Evolutionary conservation across 2,888 invertebrate genomes (phyloP).

Genomic region (Brachyptera putata): DNA sequence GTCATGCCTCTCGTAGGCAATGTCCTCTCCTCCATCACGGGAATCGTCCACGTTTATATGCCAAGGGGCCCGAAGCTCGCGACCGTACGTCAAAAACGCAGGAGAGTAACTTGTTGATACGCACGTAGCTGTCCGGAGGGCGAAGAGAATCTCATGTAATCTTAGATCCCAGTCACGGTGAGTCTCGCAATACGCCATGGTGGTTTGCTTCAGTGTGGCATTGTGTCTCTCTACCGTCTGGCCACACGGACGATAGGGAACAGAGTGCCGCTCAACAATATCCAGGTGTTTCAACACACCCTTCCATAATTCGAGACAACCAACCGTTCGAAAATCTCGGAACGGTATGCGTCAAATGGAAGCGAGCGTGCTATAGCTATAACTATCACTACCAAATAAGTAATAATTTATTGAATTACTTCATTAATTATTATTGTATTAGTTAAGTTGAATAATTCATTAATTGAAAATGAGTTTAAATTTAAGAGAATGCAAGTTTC

Average conservation of each 20-base stretch:
- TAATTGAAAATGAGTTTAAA: too few relatives aligned
- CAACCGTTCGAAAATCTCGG: too few relatives aligned
- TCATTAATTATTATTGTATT: too few relatives aligned
- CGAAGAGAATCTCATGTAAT: not conserved
- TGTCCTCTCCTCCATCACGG: not conserved
- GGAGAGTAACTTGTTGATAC: not conserved
- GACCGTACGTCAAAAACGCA: not conserved
- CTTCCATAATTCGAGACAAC: too few relatives aligned
- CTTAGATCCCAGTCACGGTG: not conserved
- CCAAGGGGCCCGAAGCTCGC: not conserved
- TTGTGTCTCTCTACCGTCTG: not conserved
- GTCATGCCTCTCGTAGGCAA: not conserved
- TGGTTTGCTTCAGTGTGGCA: not conserved
- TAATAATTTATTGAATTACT: too few relatives aligned
- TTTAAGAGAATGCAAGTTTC: too few relatives aligned
- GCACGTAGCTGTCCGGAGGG: not conserved
- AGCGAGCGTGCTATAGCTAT: too few relatives aligned
- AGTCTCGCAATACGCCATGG: not conserved
- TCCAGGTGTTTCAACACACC: not conserved
- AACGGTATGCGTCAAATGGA: too few relatives aligned
- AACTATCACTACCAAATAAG: too few relatives aligned
- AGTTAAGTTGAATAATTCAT: too few relatives aligned
- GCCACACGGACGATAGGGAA: not conserved
- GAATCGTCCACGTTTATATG: not conserved
- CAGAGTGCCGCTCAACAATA: not conserved